A percentile compares a stretch with the other conserved stretches of the same genome.
phyloP scores from a whole-genome alignment of 2,797 vertebrate genomes.

The Coregonus suidteri region DNA sequence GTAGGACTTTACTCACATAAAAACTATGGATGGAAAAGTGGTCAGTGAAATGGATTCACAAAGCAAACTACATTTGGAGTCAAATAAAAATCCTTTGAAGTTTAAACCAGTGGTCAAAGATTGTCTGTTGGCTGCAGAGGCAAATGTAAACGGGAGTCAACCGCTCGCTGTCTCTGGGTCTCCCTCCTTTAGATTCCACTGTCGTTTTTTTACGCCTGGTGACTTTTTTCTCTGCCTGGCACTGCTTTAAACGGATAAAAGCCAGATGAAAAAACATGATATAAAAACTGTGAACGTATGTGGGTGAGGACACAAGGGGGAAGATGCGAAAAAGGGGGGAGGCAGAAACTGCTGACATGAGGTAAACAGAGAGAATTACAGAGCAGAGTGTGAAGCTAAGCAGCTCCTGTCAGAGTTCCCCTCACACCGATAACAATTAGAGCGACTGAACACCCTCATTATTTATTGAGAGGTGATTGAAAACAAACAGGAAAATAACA shows the following conservation, averaged over 20 bases:
- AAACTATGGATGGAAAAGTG: too few species aligned
- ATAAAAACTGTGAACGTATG: slow-evolving; percentile 26
- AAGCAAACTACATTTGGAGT: not conserved
- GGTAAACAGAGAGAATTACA: slow-evolving; percentile 39
- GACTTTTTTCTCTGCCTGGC: slow-evolving; percentile 23
- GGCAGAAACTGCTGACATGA: slow-evolving; percentile 51
- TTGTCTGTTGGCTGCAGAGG: not conserved
- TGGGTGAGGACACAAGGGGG: not conserved
- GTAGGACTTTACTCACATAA: too few species aligned
- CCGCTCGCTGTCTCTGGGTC: not conserved
- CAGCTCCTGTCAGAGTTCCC: slow-evolving; percentile 66
- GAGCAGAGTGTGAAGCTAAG: slow-evolving; percentile 55
- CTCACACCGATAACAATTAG: slow-evolving; percentile 61
- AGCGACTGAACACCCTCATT: slow-evolving; percentile 66
- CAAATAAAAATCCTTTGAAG: slow-evolving; percentile 22
- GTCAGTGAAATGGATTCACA: too few species aligned
- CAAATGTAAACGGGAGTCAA: not conserved
- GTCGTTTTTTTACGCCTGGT: not conserved
- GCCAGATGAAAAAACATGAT: slow-evolving; percentile 26
- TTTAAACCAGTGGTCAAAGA: slow-evolving; percentile 18
- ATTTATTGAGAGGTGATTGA: slow-evolving; percentile 55
- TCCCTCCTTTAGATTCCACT: not conserved
- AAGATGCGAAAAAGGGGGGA: not conserved
- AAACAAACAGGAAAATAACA: slow-evolving; percentile 30
- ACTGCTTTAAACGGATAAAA: slow-evolving; percentile 29